These are phyloP conservation scores for Rissa tridactyla DNA, from an alignment of 2,113 vertebrate genomes.

Conservation along the genomic window DNA sequence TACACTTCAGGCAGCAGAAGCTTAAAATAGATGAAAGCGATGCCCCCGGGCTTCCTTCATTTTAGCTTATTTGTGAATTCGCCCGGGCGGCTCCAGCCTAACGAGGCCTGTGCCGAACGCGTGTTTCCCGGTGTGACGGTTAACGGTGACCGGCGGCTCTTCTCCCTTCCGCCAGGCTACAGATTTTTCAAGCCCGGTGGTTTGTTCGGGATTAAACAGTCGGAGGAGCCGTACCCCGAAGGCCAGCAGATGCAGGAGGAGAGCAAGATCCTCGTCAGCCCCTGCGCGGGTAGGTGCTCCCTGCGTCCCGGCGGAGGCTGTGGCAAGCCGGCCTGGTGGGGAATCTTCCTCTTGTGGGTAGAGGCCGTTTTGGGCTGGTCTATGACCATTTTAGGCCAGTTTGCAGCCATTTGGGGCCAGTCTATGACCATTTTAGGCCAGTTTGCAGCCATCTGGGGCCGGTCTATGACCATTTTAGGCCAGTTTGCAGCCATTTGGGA, in stretches of 20 bases:
- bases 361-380: background rate
- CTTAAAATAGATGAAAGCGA: background rate
- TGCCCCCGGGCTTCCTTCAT: background rate
- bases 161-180: background rate
- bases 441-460: no score
- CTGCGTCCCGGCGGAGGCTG: rapidly evolving
- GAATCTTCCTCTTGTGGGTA: background rate
- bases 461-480: background rate
- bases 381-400: background rate
- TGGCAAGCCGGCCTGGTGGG: rapidly evolving
- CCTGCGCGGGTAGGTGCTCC: background rate
- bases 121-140: rapidly evolving
- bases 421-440: background rate
- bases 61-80: background rate
- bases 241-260: slow-evolving; percentile 1
- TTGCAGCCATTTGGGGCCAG: background rate
- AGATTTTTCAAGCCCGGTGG: slow-evolving; percentile 43
- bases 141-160: background rate
- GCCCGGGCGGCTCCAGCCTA: background rate
- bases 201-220: slow-evolving; percentile 1
- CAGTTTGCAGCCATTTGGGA: no score
- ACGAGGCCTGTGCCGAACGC: rapidly evolving
- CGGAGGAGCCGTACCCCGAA: background rate
- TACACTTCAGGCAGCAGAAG: background rate
- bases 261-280: slow-evolving; percentile 19